Evolutionary conservation across 2,797 vertebrate genomes (phyloP).

Genomic region (Pelobates cultripes): DNA sequence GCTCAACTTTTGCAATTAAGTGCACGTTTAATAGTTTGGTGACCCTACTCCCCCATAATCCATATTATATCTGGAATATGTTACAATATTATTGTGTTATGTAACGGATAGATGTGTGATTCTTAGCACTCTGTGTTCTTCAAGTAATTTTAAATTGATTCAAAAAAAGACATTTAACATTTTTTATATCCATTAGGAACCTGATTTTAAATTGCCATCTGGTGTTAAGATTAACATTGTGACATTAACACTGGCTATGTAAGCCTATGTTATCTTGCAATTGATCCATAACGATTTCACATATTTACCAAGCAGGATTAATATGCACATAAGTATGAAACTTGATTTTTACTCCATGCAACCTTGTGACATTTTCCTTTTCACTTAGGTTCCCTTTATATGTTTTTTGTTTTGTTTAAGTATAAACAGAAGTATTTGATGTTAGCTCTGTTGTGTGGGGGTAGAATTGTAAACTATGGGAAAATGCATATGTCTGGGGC

Average conservation of each 20-base stretch:
- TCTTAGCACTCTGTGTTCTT: constrained; percentile 61
- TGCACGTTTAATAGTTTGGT: constrained; percentile 64
- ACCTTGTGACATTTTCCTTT: neutral
- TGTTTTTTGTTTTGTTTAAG: neutral
- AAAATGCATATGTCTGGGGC: neutral
- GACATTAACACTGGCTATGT: constrained; percentile 27
- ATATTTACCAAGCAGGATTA: constrained; percentile 37
- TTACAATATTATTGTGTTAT: constrained; percentile 55
- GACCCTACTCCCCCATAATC: constrained; percentile 61
- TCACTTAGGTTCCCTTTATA: neutral
- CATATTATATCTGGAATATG: constrained; percentile 60
- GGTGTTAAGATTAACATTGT: constrained; percentile 47
- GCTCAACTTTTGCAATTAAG: constrained; percentile 66
- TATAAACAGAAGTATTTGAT: too few relatives aligned
- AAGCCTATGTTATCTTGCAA: constrained; percentile 35
- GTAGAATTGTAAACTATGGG: neutral
- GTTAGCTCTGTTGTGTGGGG: neutral
- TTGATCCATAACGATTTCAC: constrained; percentile 25
- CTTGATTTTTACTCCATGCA: constrained; percentile 7
- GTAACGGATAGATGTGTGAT: constrained; percentile 59
- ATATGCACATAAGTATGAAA: constrained; percentile 15
- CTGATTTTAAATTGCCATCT: constrained; percentile 49
- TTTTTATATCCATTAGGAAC: constrained; percentile 39
- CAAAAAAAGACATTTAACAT: constrained; percentile 48
- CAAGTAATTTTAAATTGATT: constrained; percentile 32